Evolutionary conservation across 2,797 vertebrate species (phyloP), one percentile per base, ranked within the genome.

Genomic region (Otolemur crassicaudatus): DNA sequence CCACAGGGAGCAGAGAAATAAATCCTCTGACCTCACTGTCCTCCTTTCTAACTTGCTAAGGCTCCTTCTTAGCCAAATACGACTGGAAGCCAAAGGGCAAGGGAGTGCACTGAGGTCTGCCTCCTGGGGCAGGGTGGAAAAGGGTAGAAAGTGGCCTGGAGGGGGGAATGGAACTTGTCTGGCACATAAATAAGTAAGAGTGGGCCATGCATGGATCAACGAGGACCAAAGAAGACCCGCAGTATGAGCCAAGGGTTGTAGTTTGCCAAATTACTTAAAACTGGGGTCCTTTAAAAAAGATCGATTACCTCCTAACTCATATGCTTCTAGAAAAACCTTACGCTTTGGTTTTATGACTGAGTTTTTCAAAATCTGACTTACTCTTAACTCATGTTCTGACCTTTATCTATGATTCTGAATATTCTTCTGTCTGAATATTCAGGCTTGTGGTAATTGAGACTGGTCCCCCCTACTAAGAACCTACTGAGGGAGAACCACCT

Each of bases 341-440:
- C 43, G 40, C 8, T 87, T 96, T 81, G 75, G 63, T 77, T 89
- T 93, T 61, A 67, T 63, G 25, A 56, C 16, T 56, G 2, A 31
- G 72, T 77, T 94, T 91, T 91, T 90, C 85, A 91, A 93, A 85
- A 92, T 94, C 72, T 56, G 34, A 84, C 76, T 77, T 61, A 43
- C 19, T 34, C 14, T 58, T 79, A 73, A 73, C 46, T 89, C 19
- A n/a, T 56, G 37, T 61, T 94, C 90, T 92, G 91, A 65, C 82
- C 65, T 90, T 73, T 80, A 61, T 86, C 83, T 58, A 83, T 89
- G 46, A 70, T 63, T 92, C 82, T 82, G 88, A 94, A 27, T 67
- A 77, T 49, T 87, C 56, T 91, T 11, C 37, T 73, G 53, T 90
- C 34, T 72, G 73, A 72, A 20, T 90, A 73, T 76, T 86, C 77